Evolutionary conservation across 37 sponge, comb jelly and placozoan species (phyloP).

Genomic region (Halisarca cf. caerulea): DNA sequence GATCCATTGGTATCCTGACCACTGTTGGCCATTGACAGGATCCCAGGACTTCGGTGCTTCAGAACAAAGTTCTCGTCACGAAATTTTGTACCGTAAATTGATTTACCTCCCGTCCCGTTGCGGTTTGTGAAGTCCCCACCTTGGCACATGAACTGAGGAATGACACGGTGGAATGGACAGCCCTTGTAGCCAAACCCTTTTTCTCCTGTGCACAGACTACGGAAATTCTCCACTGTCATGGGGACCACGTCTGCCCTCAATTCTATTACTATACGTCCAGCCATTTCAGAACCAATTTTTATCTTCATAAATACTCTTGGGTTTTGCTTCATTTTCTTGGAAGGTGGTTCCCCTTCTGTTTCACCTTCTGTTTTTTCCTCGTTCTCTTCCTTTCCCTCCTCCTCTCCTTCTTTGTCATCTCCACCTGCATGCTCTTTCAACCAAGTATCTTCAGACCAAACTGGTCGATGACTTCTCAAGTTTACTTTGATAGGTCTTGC

Average conservation of each 20-base stretch:
- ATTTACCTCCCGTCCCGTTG: conserved; percentile 96
- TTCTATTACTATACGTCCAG: conserved; percentile 77
- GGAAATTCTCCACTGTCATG: conserved; percentile 88
- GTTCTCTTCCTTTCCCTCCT: conserved; percentile 12
- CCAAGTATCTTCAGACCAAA: conserved; percentile 98
- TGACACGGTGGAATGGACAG: conserved; percentile 93
- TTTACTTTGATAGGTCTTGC: conserved; percentile 94
- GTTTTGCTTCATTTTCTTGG: conserved; percentile 51
- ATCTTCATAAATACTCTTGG: conserved; percentile 78
- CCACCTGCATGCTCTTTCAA: conserved; percentile 81
- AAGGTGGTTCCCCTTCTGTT: conserved; percentile 52
- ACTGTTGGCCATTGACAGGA: conserved; percentile 94
- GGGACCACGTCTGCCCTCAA: conserved; percentile 79
- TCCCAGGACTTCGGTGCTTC: conserved; percentile 89
- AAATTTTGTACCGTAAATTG: conserved; percentile 95
- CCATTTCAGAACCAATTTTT: conserved; percentile 64
- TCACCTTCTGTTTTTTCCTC: conserved; percentile 26
- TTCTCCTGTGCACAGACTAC: conserved; percentile 91
- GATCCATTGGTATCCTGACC: conserved; percentile 93
- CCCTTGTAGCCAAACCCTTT: conserved; percentile 96
- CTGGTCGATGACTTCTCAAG: conserved; percentile 83
- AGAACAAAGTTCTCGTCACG: conserved; percentile 96
- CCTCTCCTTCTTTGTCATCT: conserved; percentile 10
- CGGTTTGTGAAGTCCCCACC: conserved; percentile 91
- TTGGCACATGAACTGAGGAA: conserved; percentile 96